Conservation (phyloP, 2,113 vertebrate genomes). For the Rhagologus leucostigma region DNA sequence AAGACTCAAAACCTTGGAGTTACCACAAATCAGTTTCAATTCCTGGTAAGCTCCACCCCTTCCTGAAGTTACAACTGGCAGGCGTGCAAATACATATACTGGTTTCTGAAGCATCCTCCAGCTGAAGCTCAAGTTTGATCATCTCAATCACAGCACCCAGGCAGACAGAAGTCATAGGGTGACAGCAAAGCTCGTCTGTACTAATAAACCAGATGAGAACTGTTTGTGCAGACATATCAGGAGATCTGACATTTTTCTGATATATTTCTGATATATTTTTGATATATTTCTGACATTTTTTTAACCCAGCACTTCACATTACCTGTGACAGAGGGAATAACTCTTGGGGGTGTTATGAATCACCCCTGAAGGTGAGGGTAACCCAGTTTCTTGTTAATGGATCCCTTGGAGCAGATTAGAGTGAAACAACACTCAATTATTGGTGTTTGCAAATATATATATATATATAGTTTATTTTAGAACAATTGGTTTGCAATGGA, state of each 20-base stretch:
- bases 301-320: background rate
- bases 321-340: background rate
- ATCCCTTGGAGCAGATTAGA: background rate
- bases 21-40: background rate
- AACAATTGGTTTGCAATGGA: no score
- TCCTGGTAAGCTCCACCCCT: background rate
- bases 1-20: background rate
- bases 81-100: rapidly evolving
- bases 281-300: background rate
- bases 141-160: background rate
- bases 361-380: background rate
- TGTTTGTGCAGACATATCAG: background rate
- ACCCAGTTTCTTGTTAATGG: background rate
- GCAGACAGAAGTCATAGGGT: background rate
- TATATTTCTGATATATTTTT: background rate
- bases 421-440: background rate
- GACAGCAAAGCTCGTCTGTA: background rate
- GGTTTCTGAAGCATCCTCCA: background rate
- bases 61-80: background rate
- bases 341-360: background rate
- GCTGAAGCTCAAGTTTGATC: background rate
- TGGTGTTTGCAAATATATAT: background rate
- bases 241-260: background rate
- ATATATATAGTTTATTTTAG: no score
- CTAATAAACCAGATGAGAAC: background rate